Conservation (phyloP, 2,888 invertebrate species). For the Xestobium rufovillosum region DNA sequence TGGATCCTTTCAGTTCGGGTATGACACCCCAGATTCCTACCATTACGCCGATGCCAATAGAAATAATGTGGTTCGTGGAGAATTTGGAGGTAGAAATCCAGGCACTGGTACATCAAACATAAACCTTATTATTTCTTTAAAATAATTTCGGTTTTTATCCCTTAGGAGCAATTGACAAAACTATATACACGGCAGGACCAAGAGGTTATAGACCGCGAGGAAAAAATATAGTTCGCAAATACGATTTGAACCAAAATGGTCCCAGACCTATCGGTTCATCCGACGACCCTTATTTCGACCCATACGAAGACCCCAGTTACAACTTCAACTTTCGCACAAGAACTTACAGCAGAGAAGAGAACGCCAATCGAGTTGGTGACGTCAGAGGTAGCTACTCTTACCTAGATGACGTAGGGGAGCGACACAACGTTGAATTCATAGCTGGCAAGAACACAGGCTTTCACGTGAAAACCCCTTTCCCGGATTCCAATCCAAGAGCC, state of each 20-base stretch:
- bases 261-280: slow-evolving; percentile 57
- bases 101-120: slow-evolving; percentile 50
- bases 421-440: slow-evolving; percentile 67
- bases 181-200: slow-evolving; percentile 68
- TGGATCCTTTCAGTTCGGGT: slow-evolving; percentile 69
- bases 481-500: slow-evolving; percentile 59
- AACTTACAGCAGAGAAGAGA: slow-evolving; percentile 60
- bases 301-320: slow-evolving; percentile 70
- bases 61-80: slow-evolving; percentile 59
- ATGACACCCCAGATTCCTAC: slow-evolving; percentile 63
- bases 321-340: slow-evolving; percentile 60
- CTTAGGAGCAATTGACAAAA: slow-evolving; percentile 55
- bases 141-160: neutral
- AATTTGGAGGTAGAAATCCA: slow-evolving; percentile 68
- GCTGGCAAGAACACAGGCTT: slow-evolving; percentile 71
- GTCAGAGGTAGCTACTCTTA: slow-evolving; percentile 60
- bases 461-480: slow-evolving; percentile 62
- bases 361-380: slow-evolving; percentile 37
- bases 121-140: neutral
- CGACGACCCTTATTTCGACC: slow-evolving; percentile 68
- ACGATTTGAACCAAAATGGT: slow-evolving; percentile 57
- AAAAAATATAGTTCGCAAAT: slow-evolving; percentile 64
- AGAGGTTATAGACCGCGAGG: slow-evolving; percentile 73
- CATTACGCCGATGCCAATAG: slow-evolving; percentile 61
- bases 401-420: slow-evolving; percentile 67